Evolutionary conservation across 2,888 invertebrate genomes (phyloP), one percentile per base, ranked within the genome.

Genomic region (Rhabditoides inermis): DNA sequence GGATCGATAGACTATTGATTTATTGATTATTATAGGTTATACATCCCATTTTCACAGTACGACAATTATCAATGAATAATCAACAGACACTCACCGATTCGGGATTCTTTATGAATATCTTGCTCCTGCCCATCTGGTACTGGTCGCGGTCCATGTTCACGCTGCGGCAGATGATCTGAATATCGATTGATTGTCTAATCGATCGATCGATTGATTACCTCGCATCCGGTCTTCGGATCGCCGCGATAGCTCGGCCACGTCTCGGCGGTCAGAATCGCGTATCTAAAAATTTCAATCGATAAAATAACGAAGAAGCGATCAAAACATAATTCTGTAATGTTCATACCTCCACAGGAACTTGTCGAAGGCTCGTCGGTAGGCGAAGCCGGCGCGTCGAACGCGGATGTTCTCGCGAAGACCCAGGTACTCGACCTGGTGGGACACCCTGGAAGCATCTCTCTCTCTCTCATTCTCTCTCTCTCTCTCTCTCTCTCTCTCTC

Each of bases 321-420:
- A n/a, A 12, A 12, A 32, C 32, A 32, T 10, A 7, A 15, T 15
- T 32, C 32, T 12, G 10, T 32, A 12, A 12, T n/a, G 18, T 1
- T 1, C 40, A 1, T 10, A 39, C 40, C 53, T 48, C 66, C 73
- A 71, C 2, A 75, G 60, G 51, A 74, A 74, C 46, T 74, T 74
- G 39, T 73, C 71, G 46, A 74, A 74, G 1, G 63, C 55, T n/a
- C 74, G 58, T 49, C 67, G 78, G 71, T 84, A 85, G 2, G 84
- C 85, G 77, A 83, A 85, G 12, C 85, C 85, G 25, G 85, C 85
- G 70, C 85, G 75, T 36, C 85, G 77, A 0, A 85, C 84, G 55
- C 84, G 78, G 55, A 85, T 83, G 74, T 85, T 85, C 73, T 85
- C 85, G 61, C 83, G 83, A 47, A 85, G 76, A 0, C 85, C 85